phyloP scores from a whole-genome alignment of 2,797 vertebrate genomes.

The Neomorphus geoffroyi region DNA sequence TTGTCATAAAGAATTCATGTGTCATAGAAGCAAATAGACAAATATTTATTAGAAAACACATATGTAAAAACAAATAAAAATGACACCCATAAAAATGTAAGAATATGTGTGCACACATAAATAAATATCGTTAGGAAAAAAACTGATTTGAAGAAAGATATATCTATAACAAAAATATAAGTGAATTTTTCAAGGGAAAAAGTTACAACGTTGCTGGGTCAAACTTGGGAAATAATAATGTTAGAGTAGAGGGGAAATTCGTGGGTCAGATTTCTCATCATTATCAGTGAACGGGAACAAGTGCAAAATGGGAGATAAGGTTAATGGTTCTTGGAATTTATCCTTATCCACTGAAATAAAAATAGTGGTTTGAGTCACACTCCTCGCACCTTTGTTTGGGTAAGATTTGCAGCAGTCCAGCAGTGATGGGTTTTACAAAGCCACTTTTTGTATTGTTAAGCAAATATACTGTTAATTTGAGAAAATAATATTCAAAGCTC shows the following conservation, averaged over 20 bases:
- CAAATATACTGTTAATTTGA: constrained; percentile 11
- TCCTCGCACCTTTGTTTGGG: background rate
- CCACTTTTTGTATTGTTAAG: constrained; percentile 5
- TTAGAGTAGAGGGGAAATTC: background rate
- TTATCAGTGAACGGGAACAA: background rate
- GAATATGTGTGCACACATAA: background rate
- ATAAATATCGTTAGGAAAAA: background rate
- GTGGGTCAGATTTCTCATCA: background rate
- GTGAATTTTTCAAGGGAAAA: background rate
- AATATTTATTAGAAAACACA: background rate
- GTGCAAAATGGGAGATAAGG: background rate
- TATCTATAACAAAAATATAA: background rate
- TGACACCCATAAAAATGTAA: background rate
- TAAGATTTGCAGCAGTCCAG: background rate
- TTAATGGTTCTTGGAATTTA: background rate
- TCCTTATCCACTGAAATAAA: background rate
- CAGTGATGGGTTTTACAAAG: background rate
- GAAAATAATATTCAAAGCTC: constrained; percentile 26
- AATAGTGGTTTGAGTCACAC: background rate
- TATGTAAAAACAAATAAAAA: background rate
- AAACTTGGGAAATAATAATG: background rate
- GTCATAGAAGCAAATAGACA: background rate
- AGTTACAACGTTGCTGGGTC: background rate
- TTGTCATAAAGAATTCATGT: background rate
- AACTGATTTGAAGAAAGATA: background rate